These are phyloP conservation scores for Lithobates sylvaticus DNA, from an alignment of 2,797 vertebrate species.

Conservation along the genomic window DNA sequence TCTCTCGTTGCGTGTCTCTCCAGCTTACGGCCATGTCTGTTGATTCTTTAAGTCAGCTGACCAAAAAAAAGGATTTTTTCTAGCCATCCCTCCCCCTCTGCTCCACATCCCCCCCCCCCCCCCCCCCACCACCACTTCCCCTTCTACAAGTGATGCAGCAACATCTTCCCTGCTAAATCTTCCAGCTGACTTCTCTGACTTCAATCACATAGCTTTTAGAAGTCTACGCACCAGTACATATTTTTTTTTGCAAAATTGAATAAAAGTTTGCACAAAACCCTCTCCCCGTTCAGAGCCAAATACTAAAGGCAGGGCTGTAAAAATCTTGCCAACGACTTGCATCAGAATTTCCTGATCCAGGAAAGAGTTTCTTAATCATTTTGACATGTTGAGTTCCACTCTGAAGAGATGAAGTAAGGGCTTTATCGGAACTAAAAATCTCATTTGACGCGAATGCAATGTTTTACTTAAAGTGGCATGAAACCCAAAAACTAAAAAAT, in stretches of 20 bases:
- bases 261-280: neutral
- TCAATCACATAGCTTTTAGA: neutral
- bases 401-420: neutral
- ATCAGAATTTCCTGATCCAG: neutral
- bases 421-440: neutral
- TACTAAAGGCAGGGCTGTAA: neutral
- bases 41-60: slow-evolving; percentile 60
- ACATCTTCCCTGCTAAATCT: slow-evolving; percentile 28
- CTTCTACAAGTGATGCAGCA: slow-evolving; percentile 27
- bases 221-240: neutral
- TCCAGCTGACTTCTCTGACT: slow-evolving; percentile 15
- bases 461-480: neutral
- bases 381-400: neutral
- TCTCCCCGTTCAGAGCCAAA: neutral
- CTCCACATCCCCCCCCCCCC: slow-evolving; percentile 43
- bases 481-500: too few relatives aligned
- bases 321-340: neutral
- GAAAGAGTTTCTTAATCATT: slow-evolving; percentile 12
- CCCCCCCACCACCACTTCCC: slow-evolving; percentile 53
- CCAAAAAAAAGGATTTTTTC: slow-evolving; percentile 40
- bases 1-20: neutral
- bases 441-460: neutral
- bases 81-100: slow-evolving; percentile 30
- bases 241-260: neutral
- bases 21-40: slow-evolving; percentile 46